Conservation (phyloP, 2,888 invertebrate genomes). For the Cephus pulcher region DNA sequence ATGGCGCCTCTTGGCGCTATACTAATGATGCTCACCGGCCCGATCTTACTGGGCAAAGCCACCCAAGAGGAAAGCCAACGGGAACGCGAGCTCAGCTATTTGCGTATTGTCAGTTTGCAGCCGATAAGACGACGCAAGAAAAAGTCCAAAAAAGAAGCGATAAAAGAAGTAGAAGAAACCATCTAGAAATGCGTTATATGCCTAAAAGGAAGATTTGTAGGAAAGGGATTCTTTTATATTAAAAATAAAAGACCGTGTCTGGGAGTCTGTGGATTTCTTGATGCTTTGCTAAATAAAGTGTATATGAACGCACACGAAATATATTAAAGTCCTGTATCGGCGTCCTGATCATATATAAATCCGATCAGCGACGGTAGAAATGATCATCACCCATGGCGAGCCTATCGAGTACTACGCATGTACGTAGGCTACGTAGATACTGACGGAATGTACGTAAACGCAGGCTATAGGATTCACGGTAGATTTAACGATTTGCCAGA, state of each 20-base stretch:
- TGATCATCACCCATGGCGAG: slow-evolving; percentile 24
- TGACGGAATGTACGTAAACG: background rate
- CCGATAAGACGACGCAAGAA: slow-evolving; percentile 20
- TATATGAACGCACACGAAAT: too few relatives aligned
- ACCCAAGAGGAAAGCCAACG: slow-evolving; percentile 32
- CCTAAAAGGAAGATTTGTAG: too few relatives aligned
- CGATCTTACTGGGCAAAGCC: slow-evolving; percentile 48
- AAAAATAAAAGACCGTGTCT: background rate
- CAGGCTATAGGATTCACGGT: slow-evolving; percentile 25
- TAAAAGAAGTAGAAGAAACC: background rate
- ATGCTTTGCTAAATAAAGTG: too few relatives aligned
- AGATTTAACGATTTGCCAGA: slow-evolving; percentile 44
- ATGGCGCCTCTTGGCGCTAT: slow-evolving; percentile 55
- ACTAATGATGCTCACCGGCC: slow-evolving; percentile 53
- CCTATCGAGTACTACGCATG: background rate
- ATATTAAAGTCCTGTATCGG: too few relatives aligned
- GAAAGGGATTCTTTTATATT: too few relatives aligned
- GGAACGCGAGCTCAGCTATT: slow-evolving; percentile 29
- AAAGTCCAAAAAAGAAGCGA: background rate
- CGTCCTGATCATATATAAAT: slow-evolving; percentile 23
- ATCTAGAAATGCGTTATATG: background rate
- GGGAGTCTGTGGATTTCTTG: too few relatives aligned
- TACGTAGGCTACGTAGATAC: too few relatives aligned
- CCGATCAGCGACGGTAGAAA: slow-evolving; percentile 37
- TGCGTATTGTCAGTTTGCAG: slow-evolving; percentile 29